phyloP scores from a whole-genome alignment of 2,113 vertebrate species.

The Gavialis gangeticus region DNA sequence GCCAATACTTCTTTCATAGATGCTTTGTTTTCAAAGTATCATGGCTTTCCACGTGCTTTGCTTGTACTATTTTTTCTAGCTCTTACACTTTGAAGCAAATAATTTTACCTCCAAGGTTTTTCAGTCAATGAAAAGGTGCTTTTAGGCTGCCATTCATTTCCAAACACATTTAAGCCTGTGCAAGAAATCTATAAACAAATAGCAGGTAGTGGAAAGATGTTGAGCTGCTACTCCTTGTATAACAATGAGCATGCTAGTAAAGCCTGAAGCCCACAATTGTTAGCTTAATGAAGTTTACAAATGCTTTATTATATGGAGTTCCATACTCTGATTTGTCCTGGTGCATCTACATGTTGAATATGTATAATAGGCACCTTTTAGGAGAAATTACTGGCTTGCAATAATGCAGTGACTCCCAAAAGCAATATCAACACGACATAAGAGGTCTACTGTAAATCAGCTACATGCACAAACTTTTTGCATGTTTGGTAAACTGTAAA shows the following conservation, averaged over 20 bases:
- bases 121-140: neutral
- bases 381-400: conserved; percentile 26
- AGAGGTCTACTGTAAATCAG: conserved; percentile 53
- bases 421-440: neutral
- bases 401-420: conserved; percentile 26
- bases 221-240: conserved; percentile 12
- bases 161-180: neutral
- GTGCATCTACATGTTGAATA: neutral
- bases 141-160: neutral
- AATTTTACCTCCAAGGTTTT: neutral
- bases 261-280: conserved; percentile 5
- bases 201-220: conserved; percentile 1
- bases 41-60: neutral
- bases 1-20: neutral
- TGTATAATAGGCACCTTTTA: neutral
- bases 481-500: neutral
- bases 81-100: neutral
- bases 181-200: neutral
- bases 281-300: conserved; percentile 22
- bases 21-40: neutral
- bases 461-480: conserved; percentile 40
- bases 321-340: conserved; percentile 7
- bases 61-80: neutral
- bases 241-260: neutral
- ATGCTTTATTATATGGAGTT: conserved; percentile 33